Evolutionary conservation across 2,113 vertebrate species (phyloP), one percentile per base, ranked within the genome.

Genomic region (Aix galericulata): DNA sequence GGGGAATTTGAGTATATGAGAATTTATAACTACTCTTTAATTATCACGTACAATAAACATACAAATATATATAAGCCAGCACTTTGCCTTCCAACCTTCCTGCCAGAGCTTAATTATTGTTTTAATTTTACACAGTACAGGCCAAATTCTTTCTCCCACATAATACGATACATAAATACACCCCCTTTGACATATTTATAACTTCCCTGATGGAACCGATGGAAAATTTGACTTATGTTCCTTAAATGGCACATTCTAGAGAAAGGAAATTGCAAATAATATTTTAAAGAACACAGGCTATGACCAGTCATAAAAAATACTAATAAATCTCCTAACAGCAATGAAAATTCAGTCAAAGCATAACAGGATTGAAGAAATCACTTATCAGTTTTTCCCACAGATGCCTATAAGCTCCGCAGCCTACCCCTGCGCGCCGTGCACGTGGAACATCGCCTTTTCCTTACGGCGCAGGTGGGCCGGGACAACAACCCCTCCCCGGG

Each of bases 181-280:
- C 9, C 38, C 46, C 52, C 29, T 29, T 15, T 87, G 94, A 91
- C 80, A 90, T 88, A 94, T 94, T 97, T 90, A 96, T 81, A n/a
- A 79, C 73, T 95, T 93, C 82, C 77, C 80, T 84, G 60, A 94
- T 90, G 76, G 73, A 90, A 92, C 56, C 95, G 91, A 94, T 81
- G 94, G 90, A 95, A 95, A 95, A 95, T 68, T 38, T 93, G 82
- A 94, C 88, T 86, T 40, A 31, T 66, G 88, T 40, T 95, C 76
- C 80, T 88, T 82, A 89, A 95, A 88, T 22, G 40, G 92, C 88
- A 95, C 73, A 83, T 90, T 73, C 92, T 44, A 81, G 53, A 50
- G 76, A 91, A 90, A 94, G 94, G 94, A 96, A 97, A 97, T 96
- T 95, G 92, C 80, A 92, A 95, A 96, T 91, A 96, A 94, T 95